A percentile compares a stretch with the other conserved stretches of the same genome.
phyloP scores from a whole-genome alignment of 2,113 vertebrate genomes.

The Beaufortia kweichowensis region DNA sequence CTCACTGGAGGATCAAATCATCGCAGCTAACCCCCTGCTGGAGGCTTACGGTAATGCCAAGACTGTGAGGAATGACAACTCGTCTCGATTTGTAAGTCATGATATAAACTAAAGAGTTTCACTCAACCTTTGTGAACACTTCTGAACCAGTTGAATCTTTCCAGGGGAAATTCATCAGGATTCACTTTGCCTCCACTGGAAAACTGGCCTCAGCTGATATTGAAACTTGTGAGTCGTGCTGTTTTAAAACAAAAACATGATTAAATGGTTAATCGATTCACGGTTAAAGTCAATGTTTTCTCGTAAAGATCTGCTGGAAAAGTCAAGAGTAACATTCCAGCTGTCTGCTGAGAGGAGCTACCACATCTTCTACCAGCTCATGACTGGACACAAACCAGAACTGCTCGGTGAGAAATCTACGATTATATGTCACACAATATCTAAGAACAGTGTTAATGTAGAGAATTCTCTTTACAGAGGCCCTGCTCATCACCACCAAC shows the following conservation, averaged over 20 bases:
- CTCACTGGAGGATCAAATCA: constrained; percentile 1
- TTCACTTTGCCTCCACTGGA: constrained; percentile 87
- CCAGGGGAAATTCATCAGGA: constrained; percentile 91
- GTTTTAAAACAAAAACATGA: neutral
- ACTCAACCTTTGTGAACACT: neutral
- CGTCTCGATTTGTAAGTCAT: constrained; percentile 78
- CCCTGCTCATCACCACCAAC: constrained; percentile 85
- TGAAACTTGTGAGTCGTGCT: constrained; percentile 86
- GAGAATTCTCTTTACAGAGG: constrained; percentile 56
- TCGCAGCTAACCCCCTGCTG: neutral
- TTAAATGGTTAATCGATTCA: no score
- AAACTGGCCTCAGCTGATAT: constrained; percentile 94
- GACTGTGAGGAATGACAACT: constrained; percentile 82
- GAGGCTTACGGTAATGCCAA: constrained; percentile 71
- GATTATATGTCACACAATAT: no score
- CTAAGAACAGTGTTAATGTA: no score
- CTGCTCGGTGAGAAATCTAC: constrained; percentile 61
- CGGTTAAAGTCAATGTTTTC: neutral
- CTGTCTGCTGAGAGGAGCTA: constrained; percentile 74
- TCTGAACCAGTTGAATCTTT: neutral
- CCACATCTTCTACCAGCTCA: constrained; percentile 76
- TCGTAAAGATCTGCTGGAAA: constrained; percentile 67
- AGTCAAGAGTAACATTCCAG: constrained; percentile 63
- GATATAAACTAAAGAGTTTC: constrained; percentile 14
- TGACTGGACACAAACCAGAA: constrained; percentile 73